Evolutionary conservation across 2,797 vertebrate genomes (phyloP), one percentile per base, ranked within the genome.

Genomic region (Rhynchonycteris naso): DNA sequence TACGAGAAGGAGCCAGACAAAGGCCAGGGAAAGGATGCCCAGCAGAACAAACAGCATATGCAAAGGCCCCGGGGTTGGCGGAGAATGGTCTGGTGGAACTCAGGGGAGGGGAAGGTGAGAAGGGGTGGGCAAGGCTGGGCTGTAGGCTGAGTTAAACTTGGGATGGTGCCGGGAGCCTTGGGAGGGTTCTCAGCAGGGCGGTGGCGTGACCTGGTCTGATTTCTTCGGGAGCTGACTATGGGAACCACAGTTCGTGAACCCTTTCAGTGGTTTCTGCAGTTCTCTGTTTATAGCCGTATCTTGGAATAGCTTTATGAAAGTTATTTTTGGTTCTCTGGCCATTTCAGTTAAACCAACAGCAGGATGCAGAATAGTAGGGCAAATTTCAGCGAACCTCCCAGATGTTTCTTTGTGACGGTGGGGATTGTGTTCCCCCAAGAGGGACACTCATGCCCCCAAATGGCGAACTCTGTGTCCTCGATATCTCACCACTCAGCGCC

Each of bases 321-420:
- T 68, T 95, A 88, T 54, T 93, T 94, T 93, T 82, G 85, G 59
- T 75, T 92, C 33, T 88, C 54, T 75, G 68, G 54, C 22, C 50
- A 61, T 59, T 93, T 87, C 76, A 24, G 59, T 72, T n/a, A 74
- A 84, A 63, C 58, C 52, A 68, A n/a, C 9, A 50, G 52, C 22
- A 50, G 58, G 35, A 74, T 18, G 2, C 56, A 30, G 50, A 74
- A 26, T 18, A n/a, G 28, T 4, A 26, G 38, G 19, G 8, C 38
- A 61, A 24, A 18, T 50, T 63, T 38, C 80, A 76, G 56, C 63
- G 24, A 47, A 81, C 0, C 5, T 43, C 21, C 30, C 16, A 43
- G 52, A 18, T 18, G 35, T 10, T 94, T n/a, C 72, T 47, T 63
- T 33, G 0, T 86, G 69, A 56, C 63, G 13, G 43, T 4, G 26